phyloP scores from a whole-genome alignment of 2,113 vertebrate species.

The Apeltes quadracus region DNA sequence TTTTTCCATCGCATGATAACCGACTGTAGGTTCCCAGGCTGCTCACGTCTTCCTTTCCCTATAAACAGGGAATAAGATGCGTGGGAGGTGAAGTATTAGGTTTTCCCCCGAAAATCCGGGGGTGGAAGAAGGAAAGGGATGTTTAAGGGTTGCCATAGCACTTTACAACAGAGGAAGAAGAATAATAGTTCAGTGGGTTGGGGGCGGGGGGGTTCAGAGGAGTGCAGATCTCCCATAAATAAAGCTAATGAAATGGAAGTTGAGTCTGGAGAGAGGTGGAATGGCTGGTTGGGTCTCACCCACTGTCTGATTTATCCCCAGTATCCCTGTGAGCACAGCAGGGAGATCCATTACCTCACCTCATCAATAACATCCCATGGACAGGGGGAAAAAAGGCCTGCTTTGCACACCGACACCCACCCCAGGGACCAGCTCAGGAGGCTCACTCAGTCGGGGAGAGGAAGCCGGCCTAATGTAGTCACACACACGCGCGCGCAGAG shows the following conservation, averaged over 20 bases:
- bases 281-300: constrained; percentile 79
- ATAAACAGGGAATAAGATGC: constrained; percentile 37
- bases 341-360: constrained; percentile 79
- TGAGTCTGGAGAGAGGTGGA: constrained; percentile 77
- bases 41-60: constrained; percentile 24
- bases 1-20: constrained; percentile 44
- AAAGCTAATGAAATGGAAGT: constrained; percentile 83
- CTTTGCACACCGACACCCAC: constrained; percentile 72
- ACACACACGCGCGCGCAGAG: constrained; percentile 57
- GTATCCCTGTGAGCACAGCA: constrained; percentile 77
- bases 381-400: constrained; percentile 71
- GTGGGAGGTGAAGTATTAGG: constrained; percentile 35
- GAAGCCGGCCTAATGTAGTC: constrained; percentile 61
- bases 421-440: constrained; percentile 69
- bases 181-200: constrained; percentile 66
- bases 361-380: constrained; percentile 78
- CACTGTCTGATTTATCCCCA: constrained; percentile 82
- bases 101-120: constrained; percentile 48
- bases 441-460: constrained; percentile 60
- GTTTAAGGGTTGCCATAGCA: constrained; percentile 66
- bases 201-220: constrained; percentile 67
- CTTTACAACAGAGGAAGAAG: constrained; percentile 50
- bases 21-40: constrained; percentile 3
- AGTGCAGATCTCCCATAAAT: constrained; percentile 80
- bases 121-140: constrained; percentile 33